Conservation (phyloP, 2,113 vertebrate species). For the Melierax canorus region DNA sequence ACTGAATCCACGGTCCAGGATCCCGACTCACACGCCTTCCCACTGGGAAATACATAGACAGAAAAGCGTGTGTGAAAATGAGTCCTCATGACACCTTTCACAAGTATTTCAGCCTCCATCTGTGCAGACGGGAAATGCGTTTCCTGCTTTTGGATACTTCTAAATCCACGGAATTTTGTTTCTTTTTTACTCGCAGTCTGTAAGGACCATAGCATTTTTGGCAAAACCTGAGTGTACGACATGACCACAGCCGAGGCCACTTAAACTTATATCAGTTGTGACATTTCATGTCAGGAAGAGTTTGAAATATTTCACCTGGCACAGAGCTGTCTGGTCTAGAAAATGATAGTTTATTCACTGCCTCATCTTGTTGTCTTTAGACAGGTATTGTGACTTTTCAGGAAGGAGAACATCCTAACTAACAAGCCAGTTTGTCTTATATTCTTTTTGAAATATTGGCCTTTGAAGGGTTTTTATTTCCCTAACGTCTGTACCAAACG, state of each 20-base stretch:
- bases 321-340: constrained; percentile 52
- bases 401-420: constrained; percentile 34
- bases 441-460: constrained; percentile 29
- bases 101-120: background rate
- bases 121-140: background rate
- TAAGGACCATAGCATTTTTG: background rate
- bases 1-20: background rate
- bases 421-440: constrained; percentile 55
- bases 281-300: constrained; percentile 53
- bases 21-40: accelerated
- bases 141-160: background rate
- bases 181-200: background rate
- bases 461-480: constrained; percentile 45
- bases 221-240: background rate
- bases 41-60: background rate
- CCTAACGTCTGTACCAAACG: background rate
- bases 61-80: background rate
- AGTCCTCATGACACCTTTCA: background rate
- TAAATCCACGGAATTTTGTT: background rate
- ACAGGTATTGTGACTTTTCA: constrained; percentile 49
- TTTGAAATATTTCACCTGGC: constrained; percentile 61
- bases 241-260: constrained; percentile 2
- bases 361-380: constrained; percentile 44
- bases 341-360: constrained; percentile 65
- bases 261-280: constrained; percentile 60